A percentile compares a stretch with the other conserved stretches of the same genome.
Evolutionary conservation across 2,113 vertebrate species (phyloP).

Genomic region (Nettapus auritus): DNA sequence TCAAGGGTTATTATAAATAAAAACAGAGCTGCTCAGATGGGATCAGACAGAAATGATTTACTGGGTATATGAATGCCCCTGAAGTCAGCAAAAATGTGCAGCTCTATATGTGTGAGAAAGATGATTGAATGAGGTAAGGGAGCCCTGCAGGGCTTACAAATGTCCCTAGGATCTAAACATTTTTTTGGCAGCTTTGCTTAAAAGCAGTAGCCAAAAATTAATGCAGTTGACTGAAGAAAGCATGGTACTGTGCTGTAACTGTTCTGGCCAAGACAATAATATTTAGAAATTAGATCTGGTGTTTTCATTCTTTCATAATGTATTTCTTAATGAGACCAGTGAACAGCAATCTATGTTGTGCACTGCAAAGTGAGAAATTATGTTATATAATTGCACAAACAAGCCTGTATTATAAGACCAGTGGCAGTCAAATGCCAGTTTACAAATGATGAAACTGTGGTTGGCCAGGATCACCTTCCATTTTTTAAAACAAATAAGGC

Average conservation of each 20-base stretch:
- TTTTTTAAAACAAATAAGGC: background rate
- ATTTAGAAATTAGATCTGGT: constrained; percentile 5
- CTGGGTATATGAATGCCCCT: constrained; percentile 37
- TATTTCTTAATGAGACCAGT: constrained; percentile 22
- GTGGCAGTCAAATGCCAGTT: background rate
- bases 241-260: background rate
- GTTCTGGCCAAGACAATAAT: background rate
- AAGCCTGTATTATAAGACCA: background rate
- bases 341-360: background rate
- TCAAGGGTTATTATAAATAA: constrained; percentile 53
- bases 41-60: constrained; percentile 60
- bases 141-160: constrained; percentile 57
- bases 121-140: constrained; percentile 71
- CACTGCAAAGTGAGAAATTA: background rate
- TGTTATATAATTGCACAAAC: background rate
- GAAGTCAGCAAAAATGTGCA: constrained; percentile 68
- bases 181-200: constrained; percentile 59
- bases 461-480: background rate
- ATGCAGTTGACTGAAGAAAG: background rate
- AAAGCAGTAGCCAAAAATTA: constrained; percentile 47
- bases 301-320: constrained; percentile 22
- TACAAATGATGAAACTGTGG: background rate
- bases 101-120: constrained; percentile 32
- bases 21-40: constrained; percentile 37
- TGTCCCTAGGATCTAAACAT: constrained; percentile 28